Conservation (phyloP, 1,140 invertebrate genomes). For the Apis mellifera region DNA sequence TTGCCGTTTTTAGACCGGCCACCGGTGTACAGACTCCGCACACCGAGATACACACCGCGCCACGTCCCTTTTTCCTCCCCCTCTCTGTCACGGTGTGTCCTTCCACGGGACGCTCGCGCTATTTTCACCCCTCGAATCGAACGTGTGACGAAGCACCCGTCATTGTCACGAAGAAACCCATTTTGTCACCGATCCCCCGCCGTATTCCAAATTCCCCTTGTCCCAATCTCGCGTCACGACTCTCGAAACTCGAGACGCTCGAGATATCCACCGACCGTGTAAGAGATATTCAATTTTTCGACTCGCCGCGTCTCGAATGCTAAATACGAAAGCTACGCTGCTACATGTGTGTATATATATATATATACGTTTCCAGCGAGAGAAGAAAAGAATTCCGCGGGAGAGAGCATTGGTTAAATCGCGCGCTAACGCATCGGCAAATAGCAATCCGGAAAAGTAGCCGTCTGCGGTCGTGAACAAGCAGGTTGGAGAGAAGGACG, state of each 20-base stretch:
- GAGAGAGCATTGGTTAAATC: conserved; percentile 48
- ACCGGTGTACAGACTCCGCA: not conserved
- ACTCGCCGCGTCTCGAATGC: not conserved
- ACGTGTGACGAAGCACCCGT: conserved; percentile 42
- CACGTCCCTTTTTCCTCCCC: not conserved
- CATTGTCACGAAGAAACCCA: conserved; percentile 35
- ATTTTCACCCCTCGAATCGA: conserved; percentile 52
- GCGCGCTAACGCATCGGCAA: conserved; percentile 50
- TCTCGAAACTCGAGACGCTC: not conserved
- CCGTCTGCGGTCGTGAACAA: not conserved
- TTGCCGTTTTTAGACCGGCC: conserved; percentile 47
- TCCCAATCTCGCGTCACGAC: conserved; percentile 14
- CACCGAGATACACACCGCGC: not conserved
- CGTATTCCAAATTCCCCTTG: conserved; percentile 20
- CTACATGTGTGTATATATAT: too few relatives aligned
- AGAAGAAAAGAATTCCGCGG: not conserved
- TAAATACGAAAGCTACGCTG: not conserved
- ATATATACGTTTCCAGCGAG: not conserved
- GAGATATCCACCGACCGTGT: not conserved
- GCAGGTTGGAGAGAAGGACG: not conserved
- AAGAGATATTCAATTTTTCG: not conserved
- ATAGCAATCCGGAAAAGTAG: conserved; percentile 58
- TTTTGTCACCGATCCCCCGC: conserved; percentile 43
- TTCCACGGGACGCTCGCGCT: not conserved
- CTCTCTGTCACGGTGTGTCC: not conserved